Conservation (phyloP, 2,888 invertebrate species). For the Cheilosia scutellata region DNA sequence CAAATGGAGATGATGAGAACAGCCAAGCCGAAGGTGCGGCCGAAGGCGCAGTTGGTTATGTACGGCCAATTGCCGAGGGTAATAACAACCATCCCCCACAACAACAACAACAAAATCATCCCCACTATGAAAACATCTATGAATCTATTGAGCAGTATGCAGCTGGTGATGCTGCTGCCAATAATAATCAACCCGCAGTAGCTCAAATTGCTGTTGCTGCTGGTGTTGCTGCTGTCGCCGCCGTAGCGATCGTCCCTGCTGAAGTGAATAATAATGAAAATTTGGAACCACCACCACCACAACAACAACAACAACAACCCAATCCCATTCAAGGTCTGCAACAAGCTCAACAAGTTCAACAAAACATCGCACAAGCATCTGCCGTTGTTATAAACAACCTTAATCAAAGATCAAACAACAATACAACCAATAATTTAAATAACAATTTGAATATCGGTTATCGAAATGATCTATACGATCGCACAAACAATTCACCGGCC, state of each 20-base stretch:
- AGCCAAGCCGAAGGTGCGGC: slow-evolving; percentile 86
- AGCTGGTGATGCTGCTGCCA: slow-evolving; percentile 78
- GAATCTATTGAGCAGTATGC: slow-evolving; percentile 84
- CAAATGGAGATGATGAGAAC: slow-evolving; percentile 85
- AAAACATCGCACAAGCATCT: slow-evolving; percentile 53
- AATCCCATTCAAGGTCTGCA: slow-evolving; percentile 56
- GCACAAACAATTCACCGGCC: slow-evolving; percentile 80
- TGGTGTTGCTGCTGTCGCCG: slow-evolving; percentile 76
- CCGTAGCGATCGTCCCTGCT: slow-evolving; percentile 80
- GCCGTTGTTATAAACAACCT: slow-evolving; percentile 68
- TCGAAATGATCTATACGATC: slow-evolving; percentile 84
- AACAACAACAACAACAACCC: slow-evolving; percentile 74
- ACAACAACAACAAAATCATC: slow-evolving; percentile 81
- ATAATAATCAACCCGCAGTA: slow-evolving; percentile 76
- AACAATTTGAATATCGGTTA: slow-evolving; percentile 81
- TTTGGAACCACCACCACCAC: slow-evolving; percentile 57
- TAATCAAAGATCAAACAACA: slow-evolving; percentile 61
- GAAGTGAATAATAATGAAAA: slow-evolving; percentile 77
- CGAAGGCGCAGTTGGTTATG: slow-evolving; percentile 85
- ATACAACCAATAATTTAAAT: slow-evolving; percentile 71
- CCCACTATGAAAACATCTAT: slow-evolving; percentile 85
- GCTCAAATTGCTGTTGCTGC: slow-evolving; percentile 69
- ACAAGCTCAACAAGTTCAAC: slow-evolving; percentile 45
- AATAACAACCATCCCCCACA: slow-evolving; percentile 66
- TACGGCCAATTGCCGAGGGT: slow-evolving; percentile 77